Evolutionary conservation across 2,888 invertebrate genomes (phyloP), one percentile per base, ranked within the genome.

Genomic region (Chromoteleia sp.): DNA sequence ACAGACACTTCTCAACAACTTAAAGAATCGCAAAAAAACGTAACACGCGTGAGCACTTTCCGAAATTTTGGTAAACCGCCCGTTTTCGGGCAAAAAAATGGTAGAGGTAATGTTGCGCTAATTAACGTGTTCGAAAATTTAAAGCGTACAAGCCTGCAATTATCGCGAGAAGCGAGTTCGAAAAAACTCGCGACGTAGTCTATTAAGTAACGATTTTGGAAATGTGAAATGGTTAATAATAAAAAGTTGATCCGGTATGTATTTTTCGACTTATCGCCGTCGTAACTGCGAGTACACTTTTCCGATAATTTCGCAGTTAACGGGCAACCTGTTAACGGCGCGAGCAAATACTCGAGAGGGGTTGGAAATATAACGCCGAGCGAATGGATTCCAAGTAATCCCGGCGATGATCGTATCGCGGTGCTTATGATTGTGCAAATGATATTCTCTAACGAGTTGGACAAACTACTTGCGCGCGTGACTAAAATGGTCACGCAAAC

Each of bases 401-500:
- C 6, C 15, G 58, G 36, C 59, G 29, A 63, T 54, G 71, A 73
- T 73, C 43, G 50, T 29, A 33, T 70, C 39, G 30, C 50, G 25
- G 39, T 36, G 17, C 65, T 29, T 29, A 70, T 59, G 68, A 73
- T 81, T 71, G 71, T 50, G 75, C 65, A 71, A 81, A 76, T 71
- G 71, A 61, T 33, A 50, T 14, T 41, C 48, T 45, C 74, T 77
- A 76, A 81, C 56, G 19, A 67, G 74, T 54, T 63, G 61, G 63
- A 48, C 73, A 76, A 73, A 71, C 77, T 48, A 33, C 74, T 81
- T 65, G 70, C 65, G 59, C 65, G 59, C 79, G 74, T 65, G 77
- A 80, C 83, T 68, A 83, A 80, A 83, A 83, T 83, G 80, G 83
- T 74, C 80, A 77, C 59, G 74, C 65, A 77, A 81, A 88, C 82